These are phyloP conservation scores for Erebia palarica DNA, from an alignment of 2,888 invertebrate genomes.

Conservation along the genomic window DNA sequence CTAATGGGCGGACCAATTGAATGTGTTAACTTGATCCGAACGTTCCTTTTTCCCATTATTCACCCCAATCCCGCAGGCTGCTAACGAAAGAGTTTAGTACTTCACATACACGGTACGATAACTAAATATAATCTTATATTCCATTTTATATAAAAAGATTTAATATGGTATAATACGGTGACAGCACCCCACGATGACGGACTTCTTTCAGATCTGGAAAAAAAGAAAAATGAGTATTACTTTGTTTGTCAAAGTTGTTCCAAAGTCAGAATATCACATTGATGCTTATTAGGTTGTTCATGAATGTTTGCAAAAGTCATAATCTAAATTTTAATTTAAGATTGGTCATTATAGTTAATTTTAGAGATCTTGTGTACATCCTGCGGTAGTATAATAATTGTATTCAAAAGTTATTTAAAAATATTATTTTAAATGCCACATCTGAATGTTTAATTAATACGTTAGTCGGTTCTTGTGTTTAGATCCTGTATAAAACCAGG, in stretches of 20 bases:
- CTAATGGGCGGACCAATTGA: constrained; percentile 77
- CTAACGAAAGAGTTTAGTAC: constrained; percentile 59
- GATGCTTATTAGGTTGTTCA: neutral
- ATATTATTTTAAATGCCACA: constrained; percentile 22
- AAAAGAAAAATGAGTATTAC: constrained; percentile 30
- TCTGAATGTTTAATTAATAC: constrained; percentile 68
- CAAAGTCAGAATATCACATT: neutral
- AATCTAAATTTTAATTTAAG: too few species aligned
- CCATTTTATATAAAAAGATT: constrained; percentile 36
- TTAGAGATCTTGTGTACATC: too few species aligned
- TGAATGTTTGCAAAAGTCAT: neutral
- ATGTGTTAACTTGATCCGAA: constrained; percentile 78
- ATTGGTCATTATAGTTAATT: too few species aligned
- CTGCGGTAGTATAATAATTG: too few species aligned
- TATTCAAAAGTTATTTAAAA: constrained; percentile 16
- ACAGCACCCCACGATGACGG: constrained; percentile 18
- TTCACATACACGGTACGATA: constrained; percentile 49
- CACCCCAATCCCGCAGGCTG: constrained; percentile 64
- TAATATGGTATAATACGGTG: too few species aligned
- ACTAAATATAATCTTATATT: constrained; percentile 31
- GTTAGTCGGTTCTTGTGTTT: constrained; percentile 56
- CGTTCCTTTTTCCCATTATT: constrained; percentile 81
- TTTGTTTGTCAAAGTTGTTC: neutral
- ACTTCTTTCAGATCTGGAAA: constrained; percentile 40
- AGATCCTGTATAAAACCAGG: constrained; percentile 75